Evolutionary conservation across 1,140 invertebrate genomes (phyloP), one percentile per base, ranked within the genome.

Genomic region (Pemphigus obesinymphae): DNA sequence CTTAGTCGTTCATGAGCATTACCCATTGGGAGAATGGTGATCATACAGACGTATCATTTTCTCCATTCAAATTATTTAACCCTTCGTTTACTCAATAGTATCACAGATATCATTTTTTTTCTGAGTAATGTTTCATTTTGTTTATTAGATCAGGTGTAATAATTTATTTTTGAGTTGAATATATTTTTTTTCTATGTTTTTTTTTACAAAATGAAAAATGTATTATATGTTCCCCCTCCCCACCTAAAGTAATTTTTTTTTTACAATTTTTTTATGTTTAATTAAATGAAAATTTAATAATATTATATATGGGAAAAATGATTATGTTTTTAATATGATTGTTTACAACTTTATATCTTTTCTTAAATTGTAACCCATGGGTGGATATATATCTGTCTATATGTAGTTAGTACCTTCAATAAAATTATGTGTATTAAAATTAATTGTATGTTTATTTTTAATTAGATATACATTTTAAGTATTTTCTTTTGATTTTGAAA

Each of bases 291-390:
- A 80, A 80, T 80, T 37, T 80, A 78, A 78, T 55, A 78, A 61
- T 80, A 78, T 78, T 78, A 80, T 63, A n/a, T n/a, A 80, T 31
- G 76, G 76, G 76, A 80, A 80, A 80, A 73, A 80, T 61, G 55
- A 76, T 76, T 76, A 76, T 76, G 73, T 76, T 80, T 40, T 43
- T 48, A 63, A 63, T 58, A 61, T 80, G 34, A 63, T 80, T 80
- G 45, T 63, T 63, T 63, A 80, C 23, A 45, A 63, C 76, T 80
- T 26, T 78, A 61, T 80, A 80, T 80, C 37, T 80, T 78, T 58
- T 80, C 55, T 80, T 58, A n/a, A 78, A 78, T 37, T 80, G 76
- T 80, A 80, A 78, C 37, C 76, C 37, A 63, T 63, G 37, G 76
- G 76, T 61, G 55, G 23, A 80, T 73, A 45, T 48, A 72, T 61